Percentiles rank a stretch among this genome's conserved stretches.
phyloP scores from a whole-genome alignment of 2,113 vertebrate genomes.

The Saimiri boliviensis region DNA sequence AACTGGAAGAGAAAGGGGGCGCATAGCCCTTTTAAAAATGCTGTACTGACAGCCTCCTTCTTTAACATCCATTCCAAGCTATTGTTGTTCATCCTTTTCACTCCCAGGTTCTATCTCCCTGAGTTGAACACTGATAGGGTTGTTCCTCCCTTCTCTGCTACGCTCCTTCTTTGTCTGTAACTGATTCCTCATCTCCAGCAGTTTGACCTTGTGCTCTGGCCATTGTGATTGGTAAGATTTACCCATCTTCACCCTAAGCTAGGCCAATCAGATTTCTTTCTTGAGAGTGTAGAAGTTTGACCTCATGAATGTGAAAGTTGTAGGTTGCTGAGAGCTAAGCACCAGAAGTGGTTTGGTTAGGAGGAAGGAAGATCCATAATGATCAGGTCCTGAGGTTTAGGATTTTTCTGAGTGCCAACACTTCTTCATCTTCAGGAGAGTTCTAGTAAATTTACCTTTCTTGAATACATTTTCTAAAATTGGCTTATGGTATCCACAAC shows the following conservation, averaged over 20 bases:
- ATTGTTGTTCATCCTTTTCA: background rate
- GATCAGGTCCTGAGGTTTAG: background rate
- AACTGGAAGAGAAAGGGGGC: too few relatives aligned
- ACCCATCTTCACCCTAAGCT: background rate
- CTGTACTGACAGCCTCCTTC: background rate
- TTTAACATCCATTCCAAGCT: background rate
- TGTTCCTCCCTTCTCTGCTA: background rate
- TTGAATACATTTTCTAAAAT: conserved; percentile 13
- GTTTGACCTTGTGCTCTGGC: background rate
- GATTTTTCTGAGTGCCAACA: background rate
- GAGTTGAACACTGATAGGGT: background rate
- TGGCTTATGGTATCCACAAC: background rate
- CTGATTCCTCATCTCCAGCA: background rate
- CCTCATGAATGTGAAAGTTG: background rate
- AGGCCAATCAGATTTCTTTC: background rate
- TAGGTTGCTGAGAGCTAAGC: background rate
- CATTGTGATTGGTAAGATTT: background rate
- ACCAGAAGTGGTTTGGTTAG: background rate
- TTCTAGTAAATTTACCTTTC: background rate
- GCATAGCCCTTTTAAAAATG: background rate
- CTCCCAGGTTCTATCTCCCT: background rate
- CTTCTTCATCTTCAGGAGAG: background rate
- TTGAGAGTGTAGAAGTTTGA: background rate
- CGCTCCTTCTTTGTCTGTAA: background rate
- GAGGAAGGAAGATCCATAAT: background rate